Percentiles rank a stretch among this genome's conserved stretches.
Evolutionary conservation across 2,888 invertebrate genomes (phyloP).

Genomic region (Eupithecia pulchellata): DNA sequence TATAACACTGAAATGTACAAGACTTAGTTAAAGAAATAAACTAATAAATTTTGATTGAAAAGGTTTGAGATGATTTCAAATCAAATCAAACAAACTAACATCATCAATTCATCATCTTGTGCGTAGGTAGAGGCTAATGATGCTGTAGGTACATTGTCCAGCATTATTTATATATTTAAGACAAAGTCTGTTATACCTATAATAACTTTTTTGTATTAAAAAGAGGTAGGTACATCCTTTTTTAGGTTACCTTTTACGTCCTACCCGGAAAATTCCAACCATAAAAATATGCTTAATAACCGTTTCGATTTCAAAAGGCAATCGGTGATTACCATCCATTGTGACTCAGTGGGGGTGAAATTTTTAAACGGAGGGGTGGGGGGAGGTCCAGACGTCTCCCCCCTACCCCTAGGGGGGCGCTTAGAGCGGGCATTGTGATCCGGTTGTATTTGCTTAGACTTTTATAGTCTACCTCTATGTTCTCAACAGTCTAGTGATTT

Average conservation of each 20-base stretch:
- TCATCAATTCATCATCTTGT: no score
- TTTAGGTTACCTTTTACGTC: background rate
- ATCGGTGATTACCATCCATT: conserved; percentile 81
- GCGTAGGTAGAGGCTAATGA: no score
- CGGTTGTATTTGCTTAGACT: conserved; percentile 56
- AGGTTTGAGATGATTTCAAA: no score
- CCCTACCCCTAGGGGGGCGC: conserved; percentile 47
- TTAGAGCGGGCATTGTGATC: conserved; percentile 55
- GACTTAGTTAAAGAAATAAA: no score
- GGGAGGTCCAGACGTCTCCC: conserved; percentile 43
- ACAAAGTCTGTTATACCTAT: background rate
- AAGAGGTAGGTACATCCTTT: background rate
- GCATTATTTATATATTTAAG: no score
- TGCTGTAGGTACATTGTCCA: no score
- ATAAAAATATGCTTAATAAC: conserved; percentile 68
- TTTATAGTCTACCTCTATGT: conserved; percentile 22
- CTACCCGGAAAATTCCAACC: conserved; percentile 18
- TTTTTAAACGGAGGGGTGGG: conserved; percentile 75
- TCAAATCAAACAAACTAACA: no score
- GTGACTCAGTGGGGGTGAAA: conserved; percentile 80
- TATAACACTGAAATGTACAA: no score
- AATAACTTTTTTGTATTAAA: background rate
- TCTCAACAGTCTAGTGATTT: background rate
- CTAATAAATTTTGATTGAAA: no score
- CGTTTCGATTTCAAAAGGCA: conserved; percentile 84